Percentiles rank a stretch among this genome's conserved stretches.
phyloP scores from a whole-genome alignment of 2,888 invertebrate genomes.

The Chrysomela aeneicollis region DNA sequence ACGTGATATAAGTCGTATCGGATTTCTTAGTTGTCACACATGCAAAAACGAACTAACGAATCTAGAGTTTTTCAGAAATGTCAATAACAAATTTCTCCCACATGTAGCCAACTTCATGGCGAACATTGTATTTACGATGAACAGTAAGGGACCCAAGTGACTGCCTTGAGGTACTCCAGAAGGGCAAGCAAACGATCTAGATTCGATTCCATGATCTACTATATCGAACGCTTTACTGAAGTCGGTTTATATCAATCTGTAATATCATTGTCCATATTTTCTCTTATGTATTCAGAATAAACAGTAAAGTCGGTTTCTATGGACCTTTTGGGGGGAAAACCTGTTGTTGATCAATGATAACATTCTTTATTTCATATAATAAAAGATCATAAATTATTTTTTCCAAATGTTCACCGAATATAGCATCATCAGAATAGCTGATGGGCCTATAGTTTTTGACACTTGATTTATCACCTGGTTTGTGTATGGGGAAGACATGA shows the following conservation, averaged over 20 bases:
- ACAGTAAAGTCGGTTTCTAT: no score
- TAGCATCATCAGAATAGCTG: no score
- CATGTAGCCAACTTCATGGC: no score
- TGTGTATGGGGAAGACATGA: no score
- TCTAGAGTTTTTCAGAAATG: no score
- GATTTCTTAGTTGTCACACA: no score
- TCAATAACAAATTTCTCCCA: no score
- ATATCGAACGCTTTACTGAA: slow-evolving; percentile 10
- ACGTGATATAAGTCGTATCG: no score
- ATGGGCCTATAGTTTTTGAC: no score
- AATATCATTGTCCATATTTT: not conserved
- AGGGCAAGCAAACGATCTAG: not conserved
- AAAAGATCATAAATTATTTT: slow-evolving; percentile 6
- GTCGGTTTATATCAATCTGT: slow-evolving; percentile 8
- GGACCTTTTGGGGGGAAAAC: no score
- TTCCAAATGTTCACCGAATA: not conserved
- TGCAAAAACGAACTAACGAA: no score
- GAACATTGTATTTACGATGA: not conserved
- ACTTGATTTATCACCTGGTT: no score
- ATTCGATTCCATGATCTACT: slow-evolving; percentile 15
- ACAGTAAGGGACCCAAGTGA: slow-evolving; percentile 6
- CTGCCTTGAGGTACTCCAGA: not conserved
- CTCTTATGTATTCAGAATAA: slow-evolving; percentile 14
- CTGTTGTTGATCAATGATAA: not conserved
- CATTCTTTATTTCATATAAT: slow-evolving; percentile 11